phyloP scores from a whole-genome alignment of 2,888 invertebrate species.

The Lottia gigantea region DNA sequence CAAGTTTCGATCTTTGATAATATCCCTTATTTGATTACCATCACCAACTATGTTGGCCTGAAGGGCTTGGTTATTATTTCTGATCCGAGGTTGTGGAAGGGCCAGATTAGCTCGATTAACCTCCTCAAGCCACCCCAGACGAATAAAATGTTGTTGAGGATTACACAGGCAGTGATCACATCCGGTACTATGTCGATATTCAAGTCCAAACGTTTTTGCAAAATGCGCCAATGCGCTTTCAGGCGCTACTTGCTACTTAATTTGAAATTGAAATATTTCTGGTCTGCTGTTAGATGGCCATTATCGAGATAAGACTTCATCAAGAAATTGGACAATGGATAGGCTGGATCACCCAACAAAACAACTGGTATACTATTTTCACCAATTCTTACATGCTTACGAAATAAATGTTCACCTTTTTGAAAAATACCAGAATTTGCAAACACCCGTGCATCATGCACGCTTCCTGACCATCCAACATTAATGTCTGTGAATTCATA shows the following conservation, averaged over 20 bases:
- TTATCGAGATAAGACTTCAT: constrained; percentile 18
- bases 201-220: constrained; percentile 16
- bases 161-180: background rate
- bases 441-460: constrained; percentile 25
- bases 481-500: constrained; percentile 18
- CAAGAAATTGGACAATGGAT: constrained; percentile 23
- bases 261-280: constrained; percentile 22
- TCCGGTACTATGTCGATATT: constrained; percentile 12
- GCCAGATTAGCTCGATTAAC: no score
- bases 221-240: constrained; percentile 21
- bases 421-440: constrained; percentile 7
- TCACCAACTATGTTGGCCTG: no score
- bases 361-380: constrained; percentile 11
- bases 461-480: constrained; percentile 22
- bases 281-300: constrained; percentile 3
- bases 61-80: no score
- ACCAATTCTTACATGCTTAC: background rate
- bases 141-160: constrained; percentile 27
- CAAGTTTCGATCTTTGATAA: no score
- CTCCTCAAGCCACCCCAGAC: no score
- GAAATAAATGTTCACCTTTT: background rate
- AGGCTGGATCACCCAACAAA: constrained; percentile 24
- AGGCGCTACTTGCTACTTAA: constrained; percentile 20
- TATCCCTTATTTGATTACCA: no score
- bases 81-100: no score